Conservation (phyloP, 2,113 vertebrate genomes). For the Hassar affinis region DNA sequence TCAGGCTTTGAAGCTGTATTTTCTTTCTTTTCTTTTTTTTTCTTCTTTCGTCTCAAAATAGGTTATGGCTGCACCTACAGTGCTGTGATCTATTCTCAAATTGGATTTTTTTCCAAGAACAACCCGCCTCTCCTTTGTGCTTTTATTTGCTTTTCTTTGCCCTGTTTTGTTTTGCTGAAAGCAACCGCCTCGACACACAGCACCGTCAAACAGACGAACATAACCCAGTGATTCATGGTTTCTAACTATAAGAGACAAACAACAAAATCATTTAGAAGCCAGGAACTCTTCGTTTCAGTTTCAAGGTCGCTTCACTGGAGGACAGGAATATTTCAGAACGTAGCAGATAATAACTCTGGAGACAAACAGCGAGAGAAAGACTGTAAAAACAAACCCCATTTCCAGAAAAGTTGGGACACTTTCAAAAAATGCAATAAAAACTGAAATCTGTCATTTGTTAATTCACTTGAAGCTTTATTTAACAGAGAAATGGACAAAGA, state of each 20-base stretch:
- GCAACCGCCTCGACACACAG: conserved; percentile 30
- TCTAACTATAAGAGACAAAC: conserved; percentile 41
- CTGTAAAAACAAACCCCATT: too few species aligned
- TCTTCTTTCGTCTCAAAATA: conserved; percentile 34
- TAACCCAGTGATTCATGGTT: conserved; percentile 45
- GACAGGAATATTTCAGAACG: background rate
- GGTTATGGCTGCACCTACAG: conserved; percentile 37
- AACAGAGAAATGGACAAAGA: too few species aligned
- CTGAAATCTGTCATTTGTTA: too few species aligned
- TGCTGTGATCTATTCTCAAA: conserved; percentile 48
- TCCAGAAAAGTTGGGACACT: too few species aligned
- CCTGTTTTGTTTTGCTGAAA: conserved; percentile 15
- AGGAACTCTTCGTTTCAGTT: conserved; percentile 23
- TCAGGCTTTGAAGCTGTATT: conserved; percentile 46
- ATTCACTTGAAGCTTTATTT: too few species aligned
- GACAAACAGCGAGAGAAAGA: background rate
- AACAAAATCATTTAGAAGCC: conserved; percentile 4
- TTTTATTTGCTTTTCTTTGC: conserved; percentile 34
- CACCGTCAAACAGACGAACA: conserved; percentile 6
- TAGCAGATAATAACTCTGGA: background rate
- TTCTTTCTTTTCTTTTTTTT: conserved; percentile 30
- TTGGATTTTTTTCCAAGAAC: conserved; percentile 37
- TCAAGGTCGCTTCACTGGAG: background rate
- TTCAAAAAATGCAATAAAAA: too few species aligned
- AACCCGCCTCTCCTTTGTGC: conserved; percentile 29